Conservation (phyloP, 2,888 invertebrate genomes). For the Gymnoscelis rufifasciata region DNA sequence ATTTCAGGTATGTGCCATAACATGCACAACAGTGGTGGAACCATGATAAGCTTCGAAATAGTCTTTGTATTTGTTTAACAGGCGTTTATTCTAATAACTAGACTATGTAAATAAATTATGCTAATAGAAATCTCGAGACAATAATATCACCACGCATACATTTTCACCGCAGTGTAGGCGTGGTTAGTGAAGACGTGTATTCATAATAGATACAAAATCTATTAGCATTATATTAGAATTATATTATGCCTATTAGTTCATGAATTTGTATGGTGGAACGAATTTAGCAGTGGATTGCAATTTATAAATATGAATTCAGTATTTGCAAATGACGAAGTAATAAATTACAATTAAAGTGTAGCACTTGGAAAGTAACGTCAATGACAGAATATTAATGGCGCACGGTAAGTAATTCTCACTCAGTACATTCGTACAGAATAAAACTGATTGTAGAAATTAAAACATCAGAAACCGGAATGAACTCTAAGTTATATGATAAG, state of each 20-base stretch:
- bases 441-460: slow-evolving; percentile 43
- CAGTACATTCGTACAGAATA: slow-evolving; percentile 51
- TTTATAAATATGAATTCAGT: not conserved
- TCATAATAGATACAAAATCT: not conserved
- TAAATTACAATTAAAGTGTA: slow-evolving; percentile 44
- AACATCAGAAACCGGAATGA: slow-evolving; percentile 49
- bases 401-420: slow-evolving; percentile 37
- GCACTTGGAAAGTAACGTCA: slow-evolving; percentile 39
- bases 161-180: slow-evolving; percentile 11
- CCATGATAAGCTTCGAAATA: too few species aligned
- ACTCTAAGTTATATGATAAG: slow-evolving; percentile 15
- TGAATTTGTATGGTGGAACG: not conserved
- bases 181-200: not conserved
- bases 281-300: not conserved
- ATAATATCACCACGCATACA: slow-evolving; percentile 22
- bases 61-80: too few species aligned
- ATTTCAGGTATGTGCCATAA: too few species aligned
- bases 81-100: slow-evolving; percentile 23
- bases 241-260: not conserved
- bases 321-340: slow-evolving; percentile 32
- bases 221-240: slow-evolving; percentile 1
- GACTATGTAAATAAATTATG: slow-evolving; percentile 22
- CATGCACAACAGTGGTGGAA: too few species aligned
- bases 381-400: slow-evolving; percentile 42
- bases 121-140: slow-evolving; percentile 19